phyloP scores from a whole-genome alignment of 2,113 vertebrate species.

The Mesitornis unicolor region DNA sequence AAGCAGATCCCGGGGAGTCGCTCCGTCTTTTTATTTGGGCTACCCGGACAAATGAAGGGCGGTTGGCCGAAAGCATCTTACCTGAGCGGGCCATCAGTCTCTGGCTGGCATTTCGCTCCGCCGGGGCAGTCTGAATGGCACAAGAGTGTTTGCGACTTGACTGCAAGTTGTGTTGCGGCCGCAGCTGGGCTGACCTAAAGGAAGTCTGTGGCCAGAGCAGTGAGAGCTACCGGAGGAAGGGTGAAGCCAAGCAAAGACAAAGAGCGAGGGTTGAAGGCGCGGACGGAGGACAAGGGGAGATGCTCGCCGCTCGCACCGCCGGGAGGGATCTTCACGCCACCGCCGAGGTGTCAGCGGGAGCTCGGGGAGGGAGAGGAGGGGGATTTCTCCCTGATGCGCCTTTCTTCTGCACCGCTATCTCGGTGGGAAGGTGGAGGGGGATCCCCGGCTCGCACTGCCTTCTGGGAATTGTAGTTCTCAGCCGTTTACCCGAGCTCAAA shows the following conservation, averaged over 20 bases:
- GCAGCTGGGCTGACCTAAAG: background rate
- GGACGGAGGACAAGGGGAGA: background rate
- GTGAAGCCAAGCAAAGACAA: background rate
- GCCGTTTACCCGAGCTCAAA: no score
- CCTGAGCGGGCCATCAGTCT: background rate
- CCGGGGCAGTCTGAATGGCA: background rate
- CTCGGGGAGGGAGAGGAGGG: fast-evolving
- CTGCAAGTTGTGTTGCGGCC: background rate
- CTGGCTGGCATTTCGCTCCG: background rate
- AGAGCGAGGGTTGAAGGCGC: background rate
- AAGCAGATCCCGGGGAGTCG: background rate
- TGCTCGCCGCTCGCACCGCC: fast-evolving
- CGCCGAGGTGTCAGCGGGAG: fast-evolving
- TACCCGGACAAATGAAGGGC: background rate
- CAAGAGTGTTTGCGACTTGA: background rate
- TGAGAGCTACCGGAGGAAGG: slow-evolving; percentile 31
- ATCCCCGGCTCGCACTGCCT: background rate
- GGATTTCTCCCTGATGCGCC: background rate
- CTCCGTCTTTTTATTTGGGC: background rate
- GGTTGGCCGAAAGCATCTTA: background rate
- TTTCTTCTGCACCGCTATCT: background rate
- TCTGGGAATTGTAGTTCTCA: slow-evolving; percentile 49
- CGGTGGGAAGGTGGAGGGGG: background rate
- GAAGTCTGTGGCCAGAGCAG: background rate
- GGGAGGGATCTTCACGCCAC: background rate